Base-by-base conservation (phyloP, 23 tunicate species). In the Halocynthia aurantium region DNA sequence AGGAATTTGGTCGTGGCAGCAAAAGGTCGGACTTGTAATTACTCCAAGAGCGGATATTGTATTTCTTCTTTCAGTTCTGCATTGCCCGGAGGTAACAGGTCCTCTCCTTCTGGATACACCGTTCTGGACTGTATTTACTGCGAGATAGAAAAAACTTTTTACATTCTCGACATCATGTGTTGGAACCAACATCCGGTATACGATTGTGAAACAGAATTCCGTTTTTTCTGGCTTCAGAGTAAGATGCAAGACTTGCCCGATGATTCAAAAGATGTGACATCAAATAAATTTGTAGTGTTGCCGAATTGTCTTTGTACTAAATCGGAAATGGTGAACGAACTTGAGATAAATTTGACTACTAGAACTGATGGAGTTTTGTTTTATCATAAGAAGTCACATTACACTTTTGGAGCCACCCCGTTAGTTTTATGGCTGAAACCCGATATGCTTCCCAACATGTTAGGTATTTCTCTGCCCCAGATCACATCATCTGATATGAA, bases 391-490 rank as follows among this genome's bases (percentile, higher is more conserved):
- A 68, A 80, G 22, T 77, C 94, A 1, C 86, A 64, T 57, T 93
- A 93, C 65, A 87, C 85, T 11, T 88, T 84, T 66, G 98, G 98
- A 15, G 15, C 94, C n/a, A 93, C 98, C 6, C 98, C 98, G 6
- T 71, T 93, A 22, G 98, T 93, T 63, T 79, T 87, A 6, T 93
- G 98, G 98, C 74, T 93, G 58, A 93, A 93, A 67, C 78, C 78
- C 9, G 67, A 75, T 57, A 89, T 89, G 96, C 52, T 89, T 7
- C 61, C 76, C 52, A 83, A 89, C 6, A 84, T 89, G 21, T 70
- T 89, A 31, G 80, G 53, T 64, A 73, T 88, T 10, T 1, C 55
- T 40, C 81, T 75, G 8, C 92, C 92, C 8, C 44, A 31, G 44
- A 31, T 4, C 44, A 31, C 44, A 1, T 31, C 44, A 31, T 31